Percentiles rank a stretch among this genome's conserved stretches.
Conservation (phyloP, 2,797 vertebrate species). For the Girardinus metallicus region DNA sequence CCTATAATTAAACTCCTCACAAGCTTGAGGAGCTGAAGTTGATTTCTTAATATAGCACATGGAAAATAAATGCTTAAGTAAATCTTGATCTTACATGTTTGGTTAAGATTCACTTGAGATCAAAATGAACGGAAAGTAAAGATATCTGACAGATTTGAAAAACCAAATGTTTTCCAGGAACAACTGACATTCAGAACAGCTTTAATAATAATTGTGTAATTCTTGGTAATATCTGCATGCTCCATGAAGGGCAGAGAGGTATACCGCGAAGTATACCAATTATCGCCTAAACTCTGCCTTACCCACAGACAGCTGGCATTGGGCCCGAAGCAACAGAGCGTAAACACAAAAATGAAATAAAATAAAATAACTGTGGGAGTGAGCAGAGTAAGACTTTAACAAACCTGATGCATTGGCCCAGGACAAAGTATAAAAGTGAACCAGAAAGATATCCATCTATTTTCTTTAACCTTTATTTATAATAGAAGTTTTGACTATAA, state of each 20-base stretch:
- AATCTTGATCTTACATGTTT: constrained; percentile 45
- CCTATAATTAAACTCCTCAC: constrained; percentile 33
- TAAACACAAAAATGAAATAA: constrained; percentile 9
- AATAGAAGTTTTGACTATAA: not conserved
- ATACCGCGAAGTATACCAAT: constrained; percentile 8
- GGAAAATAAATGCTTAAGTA: constrained; percentile 34
- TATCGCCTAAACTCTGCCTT: constrained; percentile 10
- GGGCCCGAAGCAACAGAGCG: constrained; percentile 13
- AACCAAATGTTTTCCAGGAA: not conserved
- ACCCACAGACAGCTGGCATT: not conserved
- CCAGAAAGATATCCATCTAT: constrained; percentile 1
- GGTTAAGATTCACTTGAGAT: constrained; percentile 45
- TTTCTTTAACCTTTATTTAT: constrained; percentile 23
- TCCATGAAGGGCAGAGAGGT: not conserved
- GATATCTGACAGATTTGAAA: constrained; percentile 2
- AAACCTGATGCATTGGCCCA: constrained; percentile 25
- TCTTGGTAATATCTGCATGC: not conserved
- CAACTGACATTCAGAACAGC: not conserved
- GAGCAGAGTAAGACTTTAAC: constrained; percentile 36
- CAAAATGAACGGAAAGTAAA: constrained; percentile 30
- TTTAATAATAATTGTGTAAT: constrained; percentile 3
- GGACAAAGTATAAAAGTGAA: not conserved
- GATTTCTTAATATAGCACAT: constrained; percentile 37
- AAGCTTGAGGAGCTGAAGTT: constrained; percentile 31
- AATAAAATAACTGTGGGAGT: constrained; percentile 15